phyloP scores from a whole-genome alignment of 1,140 invertebrate species.

The Oppia nitens region DNA sequence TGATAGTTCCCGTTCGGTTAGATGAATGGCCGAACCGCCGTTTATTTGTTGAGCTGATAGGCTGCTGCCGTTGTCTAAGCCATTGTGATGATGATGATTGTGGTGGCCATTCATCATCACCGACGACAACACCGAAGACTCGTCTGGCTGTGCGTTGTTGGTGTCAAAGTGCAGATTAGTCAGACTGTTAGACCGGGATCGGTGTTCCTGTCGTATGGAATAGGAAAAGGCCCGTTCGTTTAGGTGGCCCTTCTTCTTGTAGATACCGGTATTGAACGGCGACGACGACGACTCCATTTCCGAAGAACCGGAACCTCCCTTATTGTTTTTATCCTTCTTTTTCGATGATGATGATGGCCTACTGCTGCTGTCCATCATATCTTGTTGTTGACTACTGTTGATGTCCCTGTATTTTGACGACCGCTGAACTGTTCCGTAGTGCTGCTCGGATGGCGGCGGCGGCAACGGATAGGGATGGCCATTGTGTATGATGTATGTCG shows the following conservation, averaged over 20 bases:
- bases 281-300: constrained; percentile 37
- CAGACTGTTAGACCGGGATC: constrained; percentile 68
- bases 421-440: not conserved
- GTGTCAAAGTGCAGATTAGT: constrained; percentile 43
- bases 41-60: no score
- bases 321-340: constrained; percentile 5
- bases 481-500: not conserved
- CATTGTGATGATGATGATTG: not conserved
- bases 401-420: no score
- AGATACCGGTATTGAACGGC: constrained; percentile 65
- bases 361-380: not conserved
- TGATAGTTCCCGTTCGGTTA: not conserved
- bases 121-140: not conserved
- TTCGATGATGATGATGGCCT: not conserved
- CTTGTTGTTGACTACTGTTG: not conserved
- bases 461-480: not conserved
- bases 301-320: not conserved
- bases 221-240: constrained; percentile 86
- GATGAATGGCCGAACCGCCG: no score
- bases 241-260: constrained; percentile 71
- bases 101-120: not conserved
- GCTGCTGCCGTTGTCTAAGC: no score
- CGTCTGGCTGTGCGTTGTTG: not conserved
- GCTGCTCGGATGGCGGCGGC: not conserved
- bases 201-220: constrained; percentile 77